These are phyloP conservation scores for Latrodectus geometricus DNA, from an alignment of 1,140 invertebrate genomes.

Conservation along the genomic window DNA sequence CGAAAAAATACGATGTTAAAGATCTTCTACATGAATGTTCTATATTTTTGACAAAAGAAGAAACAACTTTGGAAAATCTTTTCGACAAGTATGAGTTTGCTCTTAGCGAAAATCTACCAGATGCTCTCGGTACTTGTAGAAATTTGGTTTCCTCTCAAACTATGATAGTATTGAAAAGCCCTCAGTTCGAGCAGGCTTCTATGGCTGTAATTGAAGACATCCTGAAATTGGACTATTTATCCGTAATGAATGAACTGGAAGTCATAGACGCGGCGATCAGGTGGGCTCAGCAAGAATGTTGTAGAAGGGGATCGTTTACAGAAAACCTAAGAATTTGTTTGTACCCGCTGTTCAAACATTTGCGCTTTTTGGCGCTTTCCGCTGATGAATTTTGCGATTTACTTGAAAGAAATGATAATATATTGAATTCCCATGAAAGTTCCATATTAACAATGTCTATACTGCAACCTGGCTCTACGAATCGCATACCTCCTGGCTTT, in stretches of 20 bases:
- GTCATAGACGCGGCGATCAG: not conserved
- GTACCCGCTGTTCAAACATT: constrained; percentile 12
- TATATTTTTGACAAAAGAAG: not conserved
- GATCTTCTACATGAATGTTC: constrained; percentile 1
- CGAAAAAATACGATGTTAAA: not conserved
- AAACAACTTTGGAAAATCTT: constrained; percentile 18
- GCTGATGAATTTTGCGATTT: constrained; percentile 31
- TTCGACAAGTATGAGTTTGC: constrained; percentile 35
- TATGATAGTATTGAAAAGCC: not conserved
- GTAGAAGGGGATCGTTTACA: not conserved
- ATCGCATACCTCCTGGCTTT: not conserved
- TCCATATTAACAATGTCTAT: not conserved
- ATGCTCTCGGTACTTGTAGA: constrained; percentile 4
- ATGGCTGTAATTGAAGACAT: constrained; percentile 15
- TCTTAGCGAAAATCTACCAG: not conserved
- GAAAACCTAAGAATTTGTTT: constrained; percentile 13
- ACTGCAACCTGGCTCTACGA: not conserved
- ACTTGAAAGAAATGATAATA: not conserved
- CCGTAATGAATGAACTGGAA: not conserved
- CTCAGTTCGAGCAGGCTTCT: not conserved
- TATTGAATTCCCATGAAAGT: constrained; percentile 22
- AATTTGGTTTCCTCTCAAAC: not conserved
- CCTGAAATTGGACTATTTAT: not conserved
- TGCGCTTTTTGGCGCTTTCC: constrained; percentile 14
- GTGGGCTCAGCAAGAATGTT: constrained; percentile 19